phyloP scores from a whole-genome alignment of 2,888 invertebrate genomes.

The Sphaerophoria taeniata region DNA sequence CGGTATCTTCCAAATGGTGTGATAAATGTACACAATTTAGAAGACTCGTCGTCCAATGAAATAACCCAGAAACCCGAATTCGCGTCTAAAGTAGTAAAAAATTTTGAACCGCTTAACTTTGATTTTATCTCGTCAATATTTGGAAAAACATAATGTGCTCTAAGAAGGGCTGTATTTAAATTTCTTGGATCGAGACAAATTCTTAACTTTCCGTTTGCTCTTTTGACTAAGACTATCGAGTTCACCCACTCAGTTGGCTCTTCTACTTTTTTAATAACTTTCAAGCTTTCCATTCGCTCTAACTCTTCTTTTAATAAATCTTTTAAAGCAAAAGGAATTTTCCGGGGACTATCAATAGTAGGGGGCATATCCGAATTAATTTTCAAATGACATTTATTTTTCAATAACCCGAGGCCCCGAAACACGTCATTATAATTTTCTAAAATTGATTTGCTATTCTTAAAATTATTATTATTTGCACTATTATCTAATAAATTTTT shows the following conservation, averaged over 20 bases:
- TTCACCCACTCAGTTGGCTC: too few relatives aligned
- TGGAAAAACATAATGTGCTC: conserved; percentile 59
- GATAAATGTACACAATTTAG: conserved; percentile 72
- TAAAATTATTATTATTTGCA: background rate
- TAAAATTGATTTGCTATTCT: conserved; percentile 19
- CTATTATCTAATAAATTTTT: background rate
- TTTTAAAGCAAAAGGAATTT: conserved; percentile 24
- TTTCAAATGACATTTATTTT: conserved; percentile 12
- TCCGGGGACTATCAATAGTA: background rate
- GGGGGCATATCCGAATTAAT: background rate
- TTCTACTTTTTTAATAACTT: too few relatives aligned
- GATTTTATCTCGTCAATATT: conserved; percentile 48
- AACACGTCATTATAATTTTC: conserved; percentile 20
- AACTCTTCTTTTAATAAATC: conserved; percentile 4
- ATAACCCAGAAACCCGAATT: conserved; percentile 73
- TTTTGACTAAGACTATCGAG: too few relatives aligned
- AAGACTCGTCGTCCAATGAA: conserved; percentile 70
- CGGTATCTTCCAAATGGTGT: conserved; percentile 73
- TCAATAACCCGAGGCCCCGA: conserved; percentile 3
- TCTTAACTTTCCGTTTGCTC: too few relatives aligned
- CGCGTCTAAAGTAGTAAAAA: conserved; percentile 58
- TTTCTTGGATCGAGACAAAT: too few relatives aligned
- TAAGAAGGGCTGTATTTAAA: conserved; percentile 64
- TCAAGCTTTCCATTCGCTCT: conserved; percentile 20
- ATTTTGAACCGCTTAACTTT: conserved; percentile 45